Conservation (phyloP, 2,888 invertebrate genomes). For the Furcula furcula region DNA sequence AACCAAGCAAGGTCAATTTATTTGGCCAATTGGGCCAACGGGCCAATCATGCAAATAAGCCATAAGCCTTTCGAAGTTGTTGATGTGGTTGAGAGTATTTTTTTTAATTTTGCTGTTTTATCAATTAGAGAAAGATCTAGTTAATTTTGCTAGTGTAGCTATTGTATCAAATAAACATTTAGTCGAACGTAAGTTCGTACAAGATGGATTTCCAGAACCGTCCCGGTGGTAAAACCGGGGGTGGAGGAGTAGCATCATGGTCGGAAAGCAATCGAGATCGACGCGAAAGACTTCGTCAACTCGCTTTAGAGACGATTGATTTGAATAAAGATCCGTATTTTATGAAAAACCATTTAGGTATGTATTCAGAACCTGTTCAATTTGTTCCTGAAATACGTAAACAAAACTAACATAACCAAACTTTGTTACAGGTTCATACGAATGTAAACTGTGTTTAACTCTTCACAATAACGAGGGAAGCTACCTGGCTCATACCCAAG, state of each 20-base stretch:
- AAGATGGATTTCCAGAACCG: constrained; percentile 99
- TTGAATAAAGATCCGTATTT: constrained; percentile 99
- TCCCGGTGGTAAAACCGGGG: constrained; percentile 99
- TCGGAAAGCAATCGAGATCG: constrained; percentile 99
- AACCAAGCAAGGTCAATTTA: too few relatives aligned
- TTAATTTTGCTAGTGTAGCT: too few relatives aligned
- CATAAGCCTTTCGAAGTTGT: too few relatives aligned
- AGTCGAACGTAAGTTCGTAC: background rate
- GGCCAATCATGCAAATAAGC: too few relatives aligned
- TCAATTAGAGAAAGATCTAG: too few relatives aligned
- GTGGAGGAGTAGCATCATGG: constrained; percentile 99
- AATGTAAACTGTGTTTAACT: constrained; percentile 99
- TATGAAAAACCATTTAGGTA: constrained; percentile 99
- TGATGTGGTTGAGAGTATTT: too few relatives aligned
- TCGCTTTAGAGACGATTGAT: constrained; percentile 99
- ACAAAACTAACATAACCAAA: constrained; percentile 5
- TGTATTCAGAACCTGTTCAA: constrained; percentile 19
- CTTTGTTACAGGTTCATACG: constrained; percentile 88
- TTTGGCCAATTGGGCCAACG: too few relatives aligned
- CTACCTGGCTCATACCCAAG: constrained; percentile 99
- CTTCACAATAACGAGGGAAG: constrained; percentile 99
- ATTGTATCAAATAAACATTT: too few relatives aligned
- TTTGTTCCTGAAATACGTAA: background rate
- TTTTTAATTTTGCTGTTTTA: too few relatives aligned
- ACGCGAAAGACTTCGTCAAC: constrained; percentile 95